Evolutionary conservation across 2,113 vertebrate genomes (phyloP), one percentile per base, ranked within the genome.

Genomic region (Cebidichthys violaceus): DNA sequence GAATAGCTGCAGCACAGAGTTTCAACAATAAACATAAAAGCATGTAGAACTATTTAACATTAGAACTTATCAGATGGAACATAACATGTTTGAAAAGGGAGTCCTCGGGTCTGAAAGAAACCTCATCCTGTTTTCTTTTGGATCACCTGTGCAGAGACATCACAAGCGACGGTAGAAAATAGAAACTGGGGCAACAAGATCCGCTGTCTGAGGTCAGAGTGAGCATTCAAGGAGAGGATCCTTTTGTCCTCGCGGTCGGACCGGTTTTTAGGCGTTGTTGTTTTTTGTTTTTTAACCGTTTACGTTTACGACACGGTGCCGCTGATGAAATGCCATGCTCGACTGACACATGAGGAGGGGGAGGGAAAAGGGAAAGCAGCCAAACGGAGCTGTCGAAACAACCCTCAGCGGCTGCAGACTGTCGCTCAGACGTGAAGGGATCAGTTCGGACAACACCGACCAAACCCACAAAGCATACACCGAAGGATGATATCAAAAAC

Each of bases 311-410:
- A 31, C 39, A 73, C 35, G 3, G 4, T 17, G 79, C 41, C n/a
- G 52, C 54, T 18, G 62, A 60, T 68, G 60, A 82, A 86, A 54
- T 5, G 47, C 62, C 27, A 1, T 70, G 75, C 61, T 70, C 62
- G 57, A 4, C 10, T 66, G 62, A 65, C 75, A 65, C 29, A 29
- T 66, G 71, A 80, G 59, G 47, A 9, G 45, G 31, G 33, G 41
- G 39, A 70, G 33, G 41, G 39, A 70, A 73, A 70, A 62, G 45
- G 52, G 35, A 81, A 79, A 27, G 0, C 31, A 50, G 76, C 78
- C 81, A 83, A 83, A 29, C 18, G 1, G 13, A 55, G 9, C 78
- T 81, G 70, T 89, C 69, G 84, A 82, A 87, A 86, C 81, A 87
- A 24, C 31, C 45, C 60, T 47, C 64, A 54, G 52, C 20, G 1